phyloP scores from a whole-genome alignment of 1,140 invertebrate genomes.

The Vollenhovia emeryi region DNA sequence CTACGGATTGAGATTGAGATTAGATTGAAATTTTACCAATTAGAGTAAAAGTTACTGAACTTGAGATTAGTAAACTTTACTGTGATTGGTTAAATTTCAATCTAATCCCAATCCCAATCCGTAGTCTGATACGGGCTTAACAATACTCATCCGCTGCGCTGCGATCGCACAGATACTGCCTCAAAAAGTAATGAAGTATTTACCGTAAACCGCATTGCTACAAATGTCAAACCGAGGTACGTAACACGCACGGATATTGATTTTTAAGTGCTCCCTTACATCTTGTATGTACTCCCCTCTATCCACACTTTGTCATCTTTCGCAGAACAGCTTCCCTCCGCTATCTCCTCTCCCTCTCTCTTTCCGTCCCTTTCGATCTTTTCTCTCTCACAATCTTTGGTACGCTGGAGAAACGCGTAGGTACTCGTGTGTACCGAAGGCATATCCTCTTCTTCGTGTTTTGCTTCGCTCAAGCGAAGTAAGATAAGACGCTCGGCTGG shows the following conservation, averaged over 20 bases:
- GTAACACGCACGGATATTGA: slow-evolving; percentile 20
- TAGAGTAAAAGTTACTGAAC: too few species aligned
- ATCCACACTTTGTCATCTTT: slow-evolving; percentile 33
- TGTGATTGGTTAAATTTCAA: too few species aligned
- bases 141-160: background rate
- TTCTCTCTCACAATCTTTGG: slow-evolving; percentile 11
- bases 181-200: slow-evolving; percentile 22
- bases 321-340: slow-evolving; percentile 2
- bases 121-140: too few species aligned
- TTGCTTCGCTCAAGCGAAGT: slow-evolving; percentile 66
- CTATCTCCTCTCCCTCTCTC: background rate
- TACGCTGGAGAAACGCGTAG: background rate
- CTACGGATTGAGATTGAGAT: too few species aligned
- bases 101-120: too few species aligned
- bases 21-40: too few species aligned
- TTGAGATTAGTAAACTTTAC: too few species aligned
- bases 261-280: slow-evolving; percentile 57
- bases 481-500: slow-evolving; percentile 63
- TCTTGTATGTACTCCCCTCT: slow-evolving; percentile 21
- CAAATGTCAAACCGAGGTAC: background rate
- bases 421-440: slow-evolving; percentile 29
- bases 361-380: background rate
- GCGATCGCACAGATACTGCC: background rate
- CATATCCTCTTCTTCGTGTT: slow-evolving; percentile 58
- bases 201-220: slow-evolving; percentile 27